Conservation (phyloP, 2,888 invertebrate species). For the Rosalia funebris region DNA sequence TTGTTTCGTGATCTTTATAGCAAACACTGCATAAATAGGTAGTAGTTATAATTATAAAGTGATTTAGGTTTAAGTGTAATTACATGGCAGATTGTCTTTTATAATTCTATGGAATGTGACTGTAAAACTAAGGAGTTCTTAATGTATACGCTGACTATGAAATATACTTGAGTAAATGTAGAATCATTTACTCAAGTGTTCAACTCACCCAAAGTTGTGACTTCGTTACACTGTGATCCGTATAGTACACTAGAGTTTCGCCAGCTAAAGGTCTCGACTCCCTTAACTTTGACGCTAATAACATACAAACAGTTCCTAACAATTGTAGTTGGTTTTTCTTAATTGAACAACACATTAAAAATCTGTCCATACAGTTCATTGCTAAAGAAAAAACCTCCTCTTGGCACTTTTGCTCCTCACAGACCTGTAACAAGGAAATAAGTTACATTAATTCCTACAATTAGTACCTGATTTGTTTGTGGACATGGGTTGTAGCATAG, state of each 20-base stretch:
- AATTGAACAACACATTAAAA: conserved; percentile 85
- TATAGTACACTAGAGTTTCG: conserved; percentile 88
- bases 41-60: no score
- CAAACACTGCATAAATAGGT: neutral
- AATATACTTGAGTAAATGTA: no score
- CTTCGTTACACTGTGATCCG: conserved; percentile 90
- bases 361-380: conserved; percentile 93
- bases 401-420: conserved; percentile 92
- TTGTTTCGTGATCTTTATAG: neutral
- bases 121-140: no score
- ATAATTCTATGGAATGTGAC: no score
- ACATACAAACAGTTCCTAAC: conserved; percentile 89
- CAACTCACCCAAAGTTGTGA: conserved; percentile 88
- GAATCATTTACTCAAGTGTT: no score
- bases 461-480: neutral
- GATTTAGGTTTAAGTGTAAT: no score
- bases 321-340: conserved; percentile 89
- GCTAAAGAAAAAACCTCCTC: conserved; percentile 94
- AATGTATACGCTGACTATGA: no score
- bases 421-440: conserved; percentile 75
- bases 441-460: neutral
- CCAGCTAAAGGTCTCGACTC: conserved; percentile 85
- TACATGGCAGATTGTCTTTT: no score
- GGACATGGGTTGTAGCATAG: neutral
- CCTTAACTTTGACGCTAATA: conserved; percentile 92